These are phyloP conservation scores for Luscinia luscinia DNA, from an alignment of 2,797 vertebrate genomes.

Conservation along the genomic window DNA sequence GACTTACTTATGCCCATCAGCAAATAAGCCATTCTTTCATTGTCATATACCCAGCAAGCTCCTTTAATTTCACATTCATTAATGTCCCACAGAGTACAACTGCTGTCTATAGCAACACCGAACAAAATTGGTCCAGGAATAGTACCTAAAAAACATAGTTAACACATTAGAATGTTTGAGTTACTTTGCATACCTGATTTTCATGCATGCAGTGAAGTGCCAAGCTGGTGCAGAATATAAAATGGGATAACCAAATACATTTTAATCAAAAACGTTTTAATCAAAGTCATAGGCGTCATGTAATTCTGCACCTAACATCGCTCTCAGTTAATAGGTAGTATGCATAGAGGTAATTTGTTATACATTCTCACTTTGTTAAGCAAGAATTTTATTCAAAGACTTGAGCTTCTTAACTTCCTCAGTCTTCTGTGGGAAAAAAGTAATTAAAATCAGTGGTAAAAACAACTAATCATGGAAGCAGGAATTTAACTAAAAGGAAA, in stretches of 20 bases:
- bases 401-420: not conserved
- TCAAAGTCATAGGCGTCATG: not conserved
- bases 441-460: not conserved
- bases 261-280: not conserved
- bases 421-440: not conserved
- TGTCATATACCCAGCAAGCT: slow-evolving; percentile 80
- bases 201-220: not conserved
- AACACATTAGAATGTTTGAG: not conserved
- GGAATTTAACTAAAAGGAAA: not conserved
- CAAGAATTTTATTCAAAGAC: not conserved
- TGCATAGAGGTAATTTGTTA: not conserved
- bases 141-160: slow-evolving; percentile 69
- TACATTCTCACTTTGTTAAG: not conserved
- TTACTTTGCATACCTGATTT: not conserved
- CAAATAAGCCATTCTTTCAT: slow-evolving; percentile 75
- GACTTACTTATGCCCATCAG: slow-evolving; percentile 81
- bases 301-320: not conserved
- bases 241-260: not conserved
- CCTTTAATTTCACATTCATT: slow-evolving; percentile 75
- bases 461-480: not conserved
- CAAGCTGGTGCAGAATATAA: not conserved
- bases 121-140: slow-evolving; percentile 83
- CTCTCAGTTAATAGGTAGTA: not conserved
- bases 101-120: slow-evolving; percentile 78
- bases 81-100: slow-evolving; percentile 78